phyloP scores from a whole-genome alignment of 1,140 invertebrate species.

The Drosophila pallidifrons region DNA sequence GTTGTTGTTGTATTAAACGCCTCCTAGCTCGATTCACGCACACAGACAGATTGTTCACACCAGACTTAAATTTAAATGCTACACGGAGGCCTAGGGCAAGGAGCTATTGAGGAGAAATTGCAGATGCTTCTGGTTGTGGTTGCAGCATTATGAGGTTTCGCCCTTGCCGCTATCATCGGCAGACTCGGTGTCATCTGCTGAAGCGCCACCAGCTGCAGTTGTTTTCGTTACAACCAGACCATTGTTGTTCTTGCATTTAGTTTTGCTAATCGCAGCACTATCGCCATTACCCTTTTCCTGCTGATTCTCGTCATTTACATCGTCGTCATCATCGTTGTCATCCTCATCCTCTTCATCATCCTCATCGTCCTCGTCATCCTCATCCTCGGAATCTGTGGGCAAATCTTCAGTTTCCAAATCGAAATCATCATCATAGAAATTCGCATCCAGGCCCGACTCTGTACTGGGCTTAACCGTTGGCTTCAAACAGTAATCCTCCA shows the following conservation, averaged over 20 bases:
- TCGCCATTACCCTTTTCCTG: conserved; percentile 49
- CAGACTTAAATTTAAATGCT: conserved; percentile 44
- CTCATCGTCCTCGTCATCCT: conserved; percentile 86
- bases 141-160: conserved; percentile 78
- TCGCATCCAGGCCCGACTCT: conserved; percentile 91
- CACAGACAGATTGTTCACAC: neutral
- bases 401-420: conserved; percentile 91
- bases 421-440: conserved; percentile 97
- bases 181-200: conserved; percentile 66
- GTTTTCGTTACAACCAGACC: conserved; percentile 47
- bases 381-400: conserved; percentile 92
- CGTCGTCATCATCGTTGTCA: conserved; percentile 7
- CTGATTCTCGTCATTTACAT: conserved; percentile 86
- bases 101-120: conserved; percentile 9
- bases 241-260: conserved; percentile 73
- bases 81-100: conserved; percentile 46
- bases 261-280: conserved; percentile 32
- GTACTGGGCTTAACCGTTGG: conserved; percentile 92
- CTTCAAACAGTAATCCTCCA: conserved; percentile 99
- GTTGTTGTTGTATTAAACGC: neutral
- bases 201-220: conserved; percentile 29
- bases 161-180: conserved; percentile 84
- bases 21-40: conserved; percentile 29
- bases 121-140: conserved; percentile 3
- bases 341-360: conserved; percentile 68